These are phyloP conservation scores for Drosophila dunni DNA, from an alignment of 1,140 invertebrate species.

Conservation along the genomic window DNA sequence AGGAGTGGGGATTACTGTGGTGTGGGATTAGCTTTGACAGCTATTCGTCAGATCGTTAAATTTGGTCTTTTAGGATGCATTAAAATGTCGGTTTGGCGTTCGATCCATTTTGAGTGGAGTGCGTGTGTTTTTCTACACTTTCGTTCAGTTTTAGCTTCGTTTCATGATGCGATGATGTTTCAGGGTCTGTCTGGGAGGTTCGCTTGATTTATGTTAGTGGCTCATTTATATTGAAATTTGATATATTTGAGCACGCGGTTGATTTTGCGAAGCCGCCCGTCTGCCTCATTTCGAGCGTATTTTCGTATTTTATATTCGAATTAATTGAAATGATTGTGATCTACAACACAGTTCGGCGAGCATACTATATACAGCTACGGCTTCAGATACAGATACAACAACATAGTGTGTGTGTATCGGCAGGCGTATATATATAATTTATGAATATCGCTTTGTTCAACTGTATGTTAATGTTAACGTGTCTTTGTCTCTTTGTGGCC, in stretches of 20 bases:
- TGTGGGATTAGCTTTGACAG: constrained; percentile 51
- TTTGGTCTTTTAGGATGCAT: constrained; percentile 53
- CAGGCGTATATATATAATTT: constrained; percentile 53
- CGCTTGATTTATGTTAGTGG: constrained; percentile 74
- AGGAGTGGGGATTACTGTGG: no score
- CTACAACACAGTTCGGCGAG: constrained; percentile 67
- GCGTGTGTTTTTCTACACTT: constrained; percentile 68
- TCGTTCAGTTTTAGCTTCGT: constrained; percentile 37
- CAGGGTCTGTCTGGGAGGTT: constrained; percentile 15
- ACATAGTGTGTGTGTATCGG: constrained; percentile 23
- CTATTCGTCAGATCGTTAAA: constrained; percentile 78
- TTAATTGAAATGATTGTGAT: constrained; percentile 84
- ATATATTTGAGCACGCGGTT: constrained; percentile 76
- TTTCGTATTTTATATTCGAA: constrained; percentile 77
- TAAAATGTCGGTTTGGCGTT: constrained; percentile 54
- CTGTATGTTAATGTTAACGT: constrained; percentile 49
- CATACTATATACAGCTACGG: constrained; percentile 30
- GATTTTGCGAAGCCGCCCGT: constrained; percentile 74
- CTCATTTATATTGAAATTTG: constrained; percentile 82
- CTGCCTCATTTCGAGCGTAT: constrained; percentile 52
- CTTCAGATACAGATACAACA: not conserved
- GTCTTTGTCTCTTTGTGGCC: constrained; percentile 66
- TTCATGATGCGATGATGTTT: constrained; percentile 1
- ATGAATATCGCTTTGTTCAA: constrained; percentile 65
- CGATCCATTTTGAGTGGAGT: constrained; percentile 10